A percentile compares a stretch with the other conserved stretches of the same genome.
These are phyloP conservation scores for Drosophila triauraria DNA, from an alignment of 1,140 invertebrate genomes.

Conservation along the genomic window DNA sequence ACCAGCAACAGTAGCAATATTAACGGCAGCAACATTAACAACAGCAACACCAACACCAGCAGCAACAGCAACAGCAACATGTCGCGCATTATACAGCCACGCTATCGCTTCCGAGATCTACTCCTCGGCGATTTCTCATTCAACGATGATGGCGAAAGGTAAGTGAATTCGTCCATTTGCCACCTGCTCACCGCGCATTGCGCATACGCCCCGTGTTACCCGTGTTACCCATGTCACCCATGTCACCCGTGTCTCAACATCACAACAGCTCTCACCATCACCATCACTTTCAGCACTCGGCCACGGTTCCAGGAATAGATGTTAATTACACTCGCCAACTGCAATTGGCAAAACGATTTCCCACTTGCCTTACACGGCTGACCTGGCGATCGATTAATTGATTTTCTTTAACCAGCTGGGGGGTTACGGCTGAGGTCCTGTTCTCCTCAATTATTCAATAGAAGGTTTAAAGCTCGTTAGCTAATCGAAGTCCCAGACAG, in stretches of 20 bases:
- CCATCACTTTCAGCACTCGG: neutral
- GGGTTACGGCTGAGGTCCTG: conserved; percentile 12
- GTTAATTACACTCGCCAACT: conserved; percentile 69
- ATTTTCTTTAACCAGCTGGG: conserved; percentile 48
- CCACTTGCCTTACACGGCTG: conserved; percentile 23
- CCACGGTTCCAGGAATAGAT: conserved; percentile 22
- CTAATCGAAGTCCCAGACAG: conserved; percentile 13
- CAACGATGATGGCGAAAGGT: conserved; percentile 89
- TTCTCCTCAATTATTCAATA: conserved; percentile 39
- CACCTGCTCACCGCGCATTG: conserved; percentile 38
- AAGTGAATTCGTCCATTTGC: conserved; percentile 50
- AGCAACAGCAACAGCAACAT: conserved; percentile 63
- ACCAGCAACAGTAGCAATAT: conserved; percentile 38
- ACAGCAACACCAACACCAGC: conserved; percentile 20
- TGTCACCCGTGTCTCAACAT: conserved; percentile 13
- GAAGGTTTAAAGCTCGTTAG: conserved; percentile 40
- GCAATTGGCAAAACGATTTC: conserved; percentile 48
- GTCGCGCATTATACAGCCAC: conserved; percentile 81
- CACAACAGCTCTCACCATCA: neutral
- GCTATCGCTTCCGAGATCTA: conserved; percentile 92
- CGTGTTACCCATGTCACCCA: conserved; percentile 3
- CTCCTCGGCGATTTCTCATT: conserved; percentile 92
- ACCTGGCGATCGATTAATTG: conserved; percentile 65
- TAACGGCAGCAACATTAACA: conserved; percentile 14
- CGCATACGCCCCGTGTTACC: conserved; percentile 53